These are phyloP conservation scores for Tympanoctomys barrerae DNA, from an alignment of 2,797 vertebrate species.

Conservation along the genomic window DNA sequence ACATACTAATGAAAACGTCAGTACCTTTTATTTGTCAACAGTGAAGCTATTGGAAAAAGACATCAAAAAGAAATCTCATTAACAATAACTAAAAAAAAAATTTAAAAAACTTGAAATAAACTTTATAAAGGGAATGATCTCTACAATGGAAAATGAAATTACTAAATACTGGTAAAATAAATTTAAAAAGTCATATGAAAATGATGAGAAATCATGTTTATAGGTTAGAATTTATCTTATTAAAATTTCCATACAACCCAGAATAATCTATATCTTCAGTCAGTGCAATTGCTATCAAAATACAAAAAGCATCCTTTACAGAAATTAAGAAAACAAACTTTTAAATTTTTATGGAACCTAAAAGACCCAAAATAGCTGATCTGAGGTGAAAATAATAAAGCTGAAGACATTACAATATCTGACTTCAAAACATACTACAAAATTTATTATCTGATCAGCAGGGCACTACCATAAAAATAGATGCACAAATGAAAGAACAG, in stretches of 20 bases:
- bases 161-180: background rate
- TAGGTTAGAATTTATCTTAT: background rate
- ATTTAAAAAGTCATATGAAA: background rate
- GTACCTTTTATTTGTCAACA: background rate
- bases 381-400: background rate
- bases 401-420: background rate
- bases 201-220: background rate
- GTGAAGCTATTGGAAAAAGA: background rate
- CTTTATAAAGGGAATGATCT: background rate
- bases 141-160: background rate
- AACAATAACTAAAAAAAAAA: background rate
- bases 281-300: background rate
- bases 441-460: background rate
- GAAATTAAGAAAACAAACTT: background rate
- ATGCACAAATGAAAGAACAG: too few species aligned
- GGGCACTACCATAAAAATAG: background rate
- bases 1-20: background rate
- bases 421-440: background rate
- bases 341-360: background rate
- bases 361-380: background rate
- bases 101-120: background rate
- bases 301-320: background rate
- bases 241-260: background rate
- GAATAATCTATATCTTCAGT: background rate
- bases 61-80: background rate